Conservation (phyloP, 2,888 invertebrate genomes). For the Drosophila kuntzei region DNA sequence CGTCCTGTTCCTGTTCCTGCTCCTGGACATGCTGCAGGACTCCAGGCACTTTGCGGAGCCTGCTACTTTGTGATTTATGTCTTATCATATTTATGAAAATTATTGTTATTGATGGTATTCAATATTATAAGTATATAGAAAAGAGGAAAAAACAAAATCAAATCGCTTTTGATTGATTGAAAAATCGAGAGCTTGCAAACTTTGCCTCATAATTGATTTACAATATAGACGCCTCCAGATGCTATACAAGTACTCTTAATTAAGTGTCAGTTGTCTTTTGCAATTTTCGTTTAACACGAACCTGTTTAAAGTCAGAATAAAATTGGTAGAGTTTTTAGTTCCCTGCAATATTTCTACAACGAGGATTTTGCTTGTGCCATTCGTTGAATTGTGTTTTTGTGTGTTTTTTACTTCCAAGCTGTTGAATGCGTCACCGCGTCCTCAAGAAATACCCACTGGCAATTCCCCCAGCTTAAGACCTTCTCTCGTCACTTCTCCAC, state of each 20-base stretch:
- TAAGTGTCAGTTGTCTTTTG: constrained; percentile 25
- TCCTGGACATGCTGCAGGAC: constrained; percentile 14
- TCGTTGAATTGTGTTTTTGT: constrained; percentile 41
- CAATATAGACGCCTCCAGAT: constrained; percentile 34
- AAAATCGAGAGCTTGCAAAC: constrained; percentile 49
- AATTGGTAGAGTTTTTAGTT: neutral
- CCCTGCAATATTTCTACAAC: neutral
- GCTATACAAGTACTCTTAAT: constrained; percentile 11
- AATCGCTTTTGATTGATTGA: constrained; percentile 69
- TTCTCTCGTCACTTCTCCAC: constrained; percentile 27
- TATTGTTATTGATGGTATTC: constrained; percentile 81
- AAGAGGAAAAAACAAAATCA: constrained; percentile 5
- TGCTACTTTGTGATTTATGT: constrained; percentile 80
- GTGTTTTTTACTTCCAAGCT: constrained; percentile 75
- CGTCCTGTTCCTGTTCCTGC: constrained; percentile 4
- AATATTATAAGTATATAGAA: constrained; percentile 58
- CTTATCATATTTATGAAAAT: constrained; percentile 82
- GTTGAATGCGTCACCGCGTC: constrained; percentile 66
- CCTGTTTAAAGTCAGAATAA: constrained; percentile 12
- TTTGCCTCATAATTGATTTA: constrained; percentile 64
- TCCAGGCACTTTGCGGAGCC: constrained; percentile 68
- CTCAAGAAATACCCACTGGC: constrained; percentile 54
- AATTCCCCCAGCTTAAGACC: constrained; percentile 43
- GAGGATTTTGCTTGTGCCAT: neutral
- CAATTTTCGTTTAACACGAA: neutral